Evolutionary conservation across 2,888 invertebrate genomes (phyloP), one percentile per base, ranked within the genome.

Genomic region (Nomada ferruginata): DNA sequence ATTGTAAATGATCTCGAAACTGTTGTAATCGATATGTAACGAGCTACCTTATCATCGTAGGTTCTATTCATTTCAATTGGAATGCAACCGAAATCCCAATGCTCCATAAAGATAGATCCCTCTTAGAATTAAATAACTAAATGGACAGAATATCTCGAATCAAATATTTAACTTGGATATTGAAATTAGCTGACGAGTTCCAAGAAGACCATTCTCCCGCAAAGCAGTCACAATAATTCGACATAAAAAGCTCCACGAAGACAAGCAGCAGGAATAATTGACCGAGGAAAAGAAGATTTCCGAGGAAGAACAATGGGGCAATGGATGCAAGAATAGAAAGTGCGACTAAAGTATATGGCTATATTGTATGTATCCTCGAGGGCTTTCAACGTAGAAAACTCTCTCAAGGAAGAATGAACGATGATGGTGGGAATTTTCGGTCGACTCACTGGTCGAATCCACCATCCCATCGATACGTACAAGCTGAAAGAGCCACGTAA

Each of bases 351-450:
- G 74, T 82, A 47, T 69, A 42, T 44, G 73, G 26, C 36, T 36
- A 7, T 36, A 36, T 36, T 42, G 20, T 42, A 15, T 36, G 59
- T 55, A 20, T 44, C 9, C 20, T 47, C 55, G 26, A 18, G 36
- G 52, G n/a, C 23, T 64, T 73, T 52, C 59, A 20, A 26, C n/a
- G 11, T 29, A 29, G 36, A 60, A 53, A 20, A 47, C 42, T 61
- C 42, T 18, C 9, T 15, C 23, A 36, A 23, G 18, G 18, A 59
- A 50, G 53, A 9, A 53, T 50, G 50, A 66, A 47, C 50, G 44
- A 70, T 26, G 81, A 65, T 55, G 50, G 15, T 47, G 53, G 68
- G 73, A 76, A 82, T 72, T 76, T 65, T 53, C 36, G 11, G 50
- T n/a, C 61, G 50, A 75, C 57, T 47, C 63, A 18, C 70, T 26